A percentile compares a stretch with the other conserved stretches of the same genome.
phyloP scores from a whole-genome alignment of 2,888 invertebrate species.

The Epinotia nisella region DNA sequence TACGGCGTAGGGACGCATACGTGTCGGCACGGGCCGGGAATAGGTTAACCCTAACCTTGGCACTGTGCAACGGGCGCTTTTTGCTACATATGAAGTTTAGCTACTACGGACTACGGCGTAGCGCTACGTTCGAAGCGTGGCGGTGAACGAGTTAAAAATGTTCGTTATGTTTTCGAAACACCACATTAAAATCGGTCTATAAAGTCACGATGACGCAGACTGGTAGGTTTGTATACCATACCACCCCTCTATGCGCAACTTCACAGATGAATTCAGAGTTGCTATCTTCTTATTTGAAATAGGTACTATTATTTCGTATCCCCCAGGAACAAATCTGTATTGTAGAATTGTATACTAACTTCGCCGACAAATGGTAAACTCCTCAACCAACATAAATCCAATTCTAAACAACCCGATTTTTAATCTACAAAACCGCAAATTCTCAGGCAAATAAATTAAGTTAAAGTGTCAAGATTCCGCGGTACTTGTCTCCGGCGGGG shows the following conservation, averaged over 20 bases:
- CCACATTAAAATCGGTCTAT: not conserved
- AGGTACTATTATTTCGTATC: not conserved
- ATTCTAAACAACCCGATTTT: slow-evolving; percentile 41
- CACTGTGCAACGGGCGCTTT: no score
- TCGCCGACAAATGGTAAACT: slow-evolving; percentile 24
- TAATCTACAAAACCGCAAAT: slow-evolving; percentile 45
- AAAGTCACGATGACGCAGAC: not conserved
- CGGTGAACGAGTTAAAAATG: no score
- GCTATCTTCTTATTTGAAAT: not conserved
- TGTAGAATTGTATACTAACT: not conserved
- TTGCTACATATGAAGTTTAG: no score
- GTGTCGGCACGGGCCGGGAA: no score
- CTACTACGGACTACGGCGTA: no score
- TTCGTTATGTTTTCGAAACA: not conserved
- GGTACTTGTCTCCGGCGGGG: slow-evolving; percentile 63
- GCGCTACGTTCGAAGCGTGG: no score
- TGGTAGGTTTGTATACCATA: not conserved
- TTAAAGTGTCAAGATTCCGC: slow-evolving; percentile 81
- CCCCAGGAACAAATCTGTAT: not conserved
- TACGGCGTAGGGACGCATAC: no score
- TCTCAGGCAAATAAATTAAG: slow-evolving; percentile 71
- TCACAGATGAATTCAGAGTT: not conserved
- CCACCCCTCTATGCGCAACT: not conserved
- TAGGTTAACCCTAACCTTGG: no score
- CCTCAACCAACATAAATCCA: slow-evolving; percentile 30